phyloP scores from a whole-genome alignment of 2,113 vertebrate genomes.

The Bucco capensis region DNA sequence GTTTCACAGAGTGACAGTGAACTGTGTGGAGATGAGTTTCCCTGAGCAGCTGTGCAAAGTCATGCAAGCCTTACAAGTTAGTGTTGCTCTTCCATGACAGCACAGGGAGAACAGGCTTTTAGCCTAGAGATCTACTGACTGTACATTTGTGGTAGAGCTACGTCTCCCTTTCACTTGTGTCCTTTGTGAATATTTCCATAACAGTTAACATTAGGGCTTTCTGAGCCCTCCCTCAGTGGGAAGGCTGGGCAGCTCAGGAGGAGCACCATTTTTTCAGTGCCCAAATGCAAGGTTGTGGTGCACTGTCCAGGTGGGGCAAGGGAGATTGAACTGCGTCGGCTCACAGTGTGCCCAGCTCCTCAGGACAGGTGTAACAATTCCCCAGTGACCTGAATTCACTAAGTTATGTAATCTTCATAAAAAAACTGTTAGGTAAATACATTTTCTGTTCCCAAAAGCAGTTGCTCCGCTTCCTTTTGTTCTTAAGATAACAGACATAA shows the following conservation, averaged over 20 bases:
- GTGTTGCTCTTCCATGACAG: background rate
- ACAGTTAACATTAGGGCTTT: background rate
- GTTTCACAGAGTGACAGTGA: accelerated
- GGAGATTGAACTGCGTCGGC: background rate
- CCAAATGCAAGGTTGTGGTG: background rate
- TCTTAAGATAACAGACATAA: constrained; percentile 15
- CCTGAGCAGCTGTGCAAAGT: background rate
- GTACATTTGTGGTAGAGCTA: background rate
- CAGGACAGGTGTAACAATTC: background rate
- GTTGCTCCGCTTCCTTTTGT: background rate
- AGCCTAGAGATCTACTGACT: background rate
- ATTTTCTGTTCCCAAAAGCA: background rate
- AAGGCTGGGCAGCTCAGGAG: background rate
- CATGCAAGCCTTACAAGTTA: background rate
- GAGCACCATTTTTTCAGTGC: background rate
- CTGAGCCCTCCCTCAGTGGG: background rate
- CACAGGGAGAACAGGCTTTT: background rate
- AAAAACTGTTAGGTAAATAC: background rate
- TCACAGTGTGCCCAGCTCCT: background rate
- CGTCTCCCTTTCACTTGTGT: background rate
- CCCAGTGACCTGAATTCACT: background rate
- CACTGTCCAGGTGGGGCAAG: background rate
- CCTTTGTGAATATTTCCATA: background rate
- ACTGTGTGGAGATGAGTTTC: background rate
- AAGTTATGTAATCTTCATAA: background rate